Base-by-base conservation (phyloP, 2,113 vertebrate genomes). In the Okapia johnstoni region DNA sequence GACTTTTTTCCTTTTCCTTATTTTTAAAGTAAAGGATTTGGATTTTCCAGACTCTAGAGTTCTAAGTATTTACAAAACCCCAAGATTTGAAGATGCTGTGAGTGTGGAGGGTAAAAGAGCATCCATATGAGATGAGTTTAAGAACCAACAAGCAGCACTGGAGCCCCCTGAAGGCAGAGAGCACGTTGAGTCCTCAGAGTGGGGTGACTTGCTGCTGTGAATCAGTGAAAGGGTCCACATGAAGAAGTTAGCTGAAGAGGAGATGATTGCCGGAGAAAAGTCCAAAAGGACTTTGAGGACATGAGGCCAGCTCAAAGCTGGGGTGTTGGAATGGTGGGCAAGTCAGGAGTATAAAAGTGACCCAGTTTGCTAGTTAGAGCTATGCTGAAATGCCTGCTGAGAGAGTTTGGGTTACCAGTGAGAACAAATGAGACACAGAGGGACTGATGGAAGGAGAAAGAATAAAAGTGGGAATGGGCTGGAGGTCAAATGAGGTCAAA, bases 1-100 rank as follows among this genome's bases (percentile, higher is more conserved):
- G 19, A 15, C 12, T 95, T 61, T 48, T 52, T 83, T 92, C 40
- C 26, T 48, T 79, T 92, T 92, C 40, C 63, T 89, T 88, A 16
- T 93, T 97, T 89, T 43, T 81, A 61, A 93, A 91, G 86, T 28
- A 30, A 95, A 92, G 50, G 8, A 73, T 50, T 81, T 95, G 76
- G 17, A 85, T 70, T 61, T 85, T 21, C 43, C 43, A 7, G 17
- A 88, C 28, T 88, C 14, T 63, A 61, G n/a, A 14, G 3, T 81
- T 85, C 57, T 61, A 50, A 10, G 33, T 81, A 90, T n/a, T 93
- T 79, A 97, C 0, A 57, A 57, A 43, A 63, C 63, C 33, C 17
- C 21, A 33, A 36, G 54, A 50, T 58, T 89, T 55, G 52, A 63
- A 63, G 36, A 76, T 57, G 84, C 50, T 83, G 15, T 79, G 43